Evolutionary conservation across 2,113 vertebrate genomes (phyloP).

Genomic region (Telmatochromis sp.): DNA sequence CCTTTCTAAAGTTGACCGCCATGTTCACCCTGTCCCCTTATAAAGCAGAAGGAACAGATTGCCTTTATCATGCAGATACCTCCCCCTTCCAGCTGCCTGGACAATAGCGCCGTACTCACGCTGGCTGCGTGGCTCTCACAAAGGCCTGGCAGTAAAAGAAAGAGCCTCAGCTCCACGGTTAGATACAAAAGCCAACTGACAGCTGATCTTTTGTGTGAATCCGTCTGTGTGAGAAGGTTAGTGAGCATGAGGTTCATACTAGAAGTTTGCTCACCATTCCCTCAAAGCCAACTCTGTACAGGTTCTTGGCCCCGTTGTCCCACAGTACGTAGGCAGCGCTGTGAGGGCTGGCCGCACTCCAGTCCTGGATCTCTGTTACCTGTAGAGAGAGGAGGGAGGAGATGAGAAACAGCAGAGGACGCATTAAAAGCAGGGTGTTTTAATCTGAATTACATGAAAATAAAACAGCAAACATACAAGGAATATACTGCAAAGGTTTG

Average conservation of each 20-base stretch:
- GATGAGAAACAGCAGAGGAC: background rate
- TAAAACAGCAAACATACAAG: background rate
- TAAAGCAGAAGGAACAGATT: constrained; percentile 62
- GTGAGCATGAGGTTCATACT: background rate
- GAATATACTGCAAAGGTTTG: background rate
- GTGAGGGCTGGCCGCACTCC: constrained; percentile 96
- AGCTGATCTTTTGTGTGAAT: constrained; percentile 48
- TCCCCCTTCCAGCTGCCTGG: constrained; percentile 66
- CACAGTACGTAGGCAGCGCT: constrained; percentile 97
- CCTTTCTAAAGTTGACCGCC: constrained; percentile 49
- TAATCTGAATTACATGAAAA: background rate
- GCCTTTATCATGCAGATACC: constrained; percentile 73
- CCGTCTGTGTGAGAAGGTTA: background rate
- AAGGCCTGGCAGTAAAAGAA: constrained; percentile 51
- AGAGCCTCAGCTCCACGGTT: constrained; percentile 17
- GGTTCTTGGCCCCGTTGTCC: constrained; percentile 99
- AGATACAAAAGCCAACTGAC: constrained; percentile 54
- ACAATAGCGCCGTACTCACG: constrained; percentile 66
- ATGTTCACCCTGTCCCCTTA: constrained; percentile 26
- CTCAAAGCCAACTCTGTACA: constrained; percentile 98
- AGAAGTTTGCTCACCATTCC: constrained; percentile 89
- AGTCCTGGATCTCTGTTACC: constrained; percentile 99
- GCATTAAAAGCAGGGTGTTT: background rate
- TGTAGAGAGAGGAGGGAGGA: constrained; percentile 40
- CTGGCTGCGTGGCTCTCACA: constrained; percentile 64